Evolutionary conservation across 2,888 invertebrate genomes (phyloP).

Genomic region (Sarcophaga rosellei): DNA sequence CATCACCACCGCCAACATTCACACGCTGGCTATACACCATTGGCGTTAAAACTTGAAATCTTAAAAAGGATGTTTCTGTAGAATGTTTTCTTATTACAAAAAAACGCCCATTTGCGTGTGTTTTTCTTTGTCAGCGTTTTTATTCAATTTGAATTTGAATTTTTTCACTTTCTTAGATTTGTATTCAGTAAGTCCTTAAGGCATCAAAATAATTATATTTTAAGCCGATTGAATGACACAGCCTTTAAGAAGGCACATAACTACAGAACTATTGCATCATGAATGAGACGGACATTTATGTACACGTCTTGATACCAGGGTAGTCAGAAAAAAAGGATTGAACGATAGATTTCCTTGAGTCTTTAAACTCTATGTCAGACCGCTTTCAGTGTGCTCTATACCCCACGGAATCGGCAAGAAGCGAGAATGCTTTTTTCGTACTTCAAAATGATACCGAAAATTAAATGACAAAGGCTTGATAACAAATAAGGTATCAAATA

Average conservation of each 20-base stretch:
- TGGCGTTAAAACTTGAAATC: not conserved
- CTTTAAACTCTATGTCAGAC: too few relatives aligned
- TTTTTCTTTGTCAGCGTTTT: not conserved
- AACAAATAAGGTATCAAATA: too few relatives aligned
- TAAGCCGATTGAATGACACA: slow-evolving; percentile 28
- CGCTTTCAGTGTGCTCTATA: too few relatives aligned
- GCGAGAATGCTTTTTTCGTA: too few relatives aligned
- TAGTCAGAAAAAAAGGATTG: too few relatives aligned
- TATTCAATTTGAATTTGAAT: not conserved
- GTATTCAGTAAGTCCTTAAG: not conserved
- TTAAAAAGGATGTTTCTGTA: slow-evolving; percentile 36
- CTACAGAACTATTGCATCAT: not conserved
- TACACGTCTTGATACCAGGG: too few relatives aligned
- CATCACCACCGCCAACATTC: not conserved
- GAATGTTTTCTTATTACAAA: slow-evolving; percentile 58
- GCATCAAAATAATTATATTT: not conserved
- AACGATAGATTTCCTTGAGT: too few relatives aligned
- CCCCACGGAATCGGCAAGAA: too few relatives aligned
- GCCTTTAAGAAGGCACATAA: not conserved
- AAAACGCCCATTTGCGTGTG: slow-evolving; percentile 46
- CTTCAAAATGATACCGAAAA: too few relatives aligned
- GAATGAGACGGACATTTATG: not conserved
- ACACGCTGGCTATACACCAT: slow-evolving; percentile 13
- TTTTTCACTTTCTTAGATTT: not conserved
- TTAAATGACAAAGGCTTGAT: too few relatives aligned